phyloP scores from a whole-genome alignment of 2,797 vertebrate genomes.

The Chloroceryle inda region DNA sequence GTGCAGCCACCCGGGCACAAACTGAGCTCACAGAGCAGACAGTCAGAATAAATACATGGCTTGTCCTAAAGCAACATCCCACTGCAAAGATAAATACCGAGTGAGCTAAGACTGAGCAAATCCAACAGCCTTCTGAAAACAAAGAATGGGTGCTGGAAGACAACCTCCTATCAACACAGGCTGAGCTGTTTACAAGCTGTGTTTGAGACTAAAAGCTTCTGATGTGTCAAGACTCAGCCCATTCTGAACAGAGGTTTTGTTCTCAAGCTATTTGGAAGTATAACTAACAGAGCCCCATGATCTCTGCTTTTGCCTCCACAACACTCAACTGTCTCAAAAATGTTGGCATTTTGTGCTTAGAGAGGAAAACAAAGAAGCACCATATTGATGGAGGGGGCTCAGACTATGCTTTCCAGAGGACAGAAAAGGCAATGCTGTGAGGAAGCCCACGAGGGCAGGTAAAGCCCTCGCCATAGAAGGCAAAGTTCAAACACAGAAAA shows the following conservation, averaged over 20 bases:
- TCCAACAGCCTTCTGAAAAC: neutral
- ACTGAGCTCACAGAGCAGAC: neutral
- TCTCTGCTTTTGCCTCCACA: neutral
- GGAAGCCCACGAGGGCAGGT: neutral
- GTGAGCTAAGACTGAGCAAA: neutral
- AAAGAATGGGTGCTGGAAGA: neutral
- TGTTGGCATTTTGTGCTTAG: neutral
- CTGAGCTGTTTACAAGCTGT: neutral
- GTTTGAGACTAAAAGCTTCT: neutral
- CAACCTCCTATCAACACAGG: neutral
- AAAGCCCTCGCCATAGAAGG: neutral
- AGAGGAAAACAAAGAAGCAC: neutral
- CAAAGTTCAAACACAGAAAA: neutral
- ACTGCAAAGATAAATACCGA: neutral
- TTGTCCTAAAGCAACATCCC: neutral
- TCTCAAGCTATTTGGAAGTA: neutral
- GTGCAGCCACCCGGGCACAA: neutral
- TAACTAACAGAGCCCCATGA: neutral
- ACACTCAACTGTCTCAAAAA: neutral
- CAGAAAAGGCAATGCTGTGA: neutral
- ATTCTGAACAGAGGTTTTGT: neutral
- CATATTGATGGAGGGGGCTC: accelerated
- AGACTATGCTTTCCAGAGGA: neutral
- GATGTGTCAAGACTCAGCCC: neutral
- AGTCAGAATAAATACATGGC: neutral